These are phyloP conservation scores for Lasioglossum baleicum DNA, from an alignment of 1,140 invertebrate species.

Conservation along the genomic window DNA sequence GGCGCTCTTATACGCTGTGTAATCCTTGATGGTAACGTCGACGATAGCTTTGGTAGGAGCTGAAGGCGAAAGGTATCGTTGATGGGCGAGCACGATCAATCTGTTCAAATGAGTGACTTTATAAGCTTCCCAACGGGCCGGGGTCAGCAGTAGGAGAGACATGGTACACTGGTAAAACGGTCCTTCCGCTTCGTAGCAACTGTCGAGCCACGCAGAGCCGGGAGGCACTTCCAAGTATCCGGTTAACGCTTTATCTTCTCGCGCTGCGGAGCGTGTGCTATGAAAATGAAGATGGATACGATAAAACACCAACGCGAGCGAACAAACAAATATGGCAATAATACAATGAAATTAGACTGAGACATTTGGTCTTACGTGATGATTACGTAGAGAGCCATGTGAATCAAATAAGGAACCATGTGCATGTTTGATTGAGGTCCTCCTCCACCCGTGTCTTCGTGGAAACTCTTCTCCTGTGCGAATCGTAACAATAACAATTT, in stretches of 20 bases:
- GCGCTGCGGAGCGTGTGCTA: conserved; percentile 87
- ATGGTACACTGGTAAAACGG: conserved; percentile 92
- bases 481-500: conserved; percentile 95
- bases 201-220: conserved; percentile 86
- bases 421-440: conserved; percentile 98
- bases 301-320: neutral
- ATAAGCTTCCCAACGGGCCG: conserved; percentile 85
- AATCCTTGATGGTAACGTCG: conserved; percentile 84
- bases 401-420: conserved; percentile 95
- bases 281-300: neutral
- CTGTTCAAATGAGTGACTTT: conserved; percentile 88
- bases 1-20: conserved; percentile 91
- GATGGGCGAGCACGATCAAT: conserved; percentile 89
- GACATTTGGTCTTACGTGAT: conserved; percentile 87
- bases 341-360: neutral
- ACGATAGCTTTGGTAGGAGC: conserved; percentile 80
- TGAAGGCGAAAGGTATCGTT: conserved; percentile 83
- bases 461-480: conserved; percentile 96
- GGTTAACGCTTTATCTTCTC: conserved; percentile 87
- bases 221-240: conserved; percentile 84
- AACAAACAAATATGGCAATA: no score
- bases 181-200: conserved; percentile 93
- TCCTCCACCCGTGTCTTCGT: conserved; percentile 97
- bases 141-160: conserved; percentile 88
- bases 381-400: conserved; percentile 97